Conservation (phyloP, 2,888 invertebrate species). For the Polyploca ridens region DNA sequence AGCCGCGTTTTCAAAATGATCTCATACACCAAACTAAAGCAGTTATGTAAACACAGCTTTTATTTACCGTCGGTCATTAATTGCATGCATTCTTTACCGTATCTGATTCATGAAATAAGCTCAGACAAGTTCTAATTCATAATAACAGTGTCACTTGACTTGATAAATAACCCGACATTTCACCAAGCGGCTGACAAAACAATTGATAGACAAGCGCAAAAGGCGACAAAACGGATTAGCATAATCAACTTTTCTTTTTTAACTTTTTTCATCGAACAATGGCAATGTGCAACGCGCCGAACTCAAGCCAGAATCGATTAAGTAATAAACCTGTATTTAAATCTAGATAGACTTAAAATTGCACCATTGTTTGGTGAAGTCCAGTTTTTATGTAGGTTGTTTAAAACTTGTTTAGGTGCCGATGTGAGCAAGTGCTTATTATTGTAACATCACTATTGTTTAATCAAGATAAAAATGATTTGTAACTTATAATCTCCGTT, state of each 20-base stretch:
- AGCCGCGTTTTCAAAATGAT: not conserved
- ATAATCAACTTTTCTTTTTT: slow-evolving; percentile 18
- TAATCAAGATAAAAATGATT: slow-evolving; percentile 18
- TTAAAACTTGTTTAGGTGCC: slow-evolving; percentile 37
- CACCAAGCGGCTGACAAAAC: slow-evolving; percentile 11
- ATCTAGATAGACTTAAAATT: slow-evolving; percentile 61
- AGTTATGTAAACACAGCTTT: not conserved
- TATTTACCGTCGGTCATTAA: not conserved
- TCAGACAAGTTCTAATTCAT: not conserved
- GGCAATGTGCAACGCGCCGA: slow-evolving; percentile 28
- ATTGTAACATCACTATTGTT: slow-evolving; percentile 26
- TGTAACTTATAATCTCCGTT: not conserved
- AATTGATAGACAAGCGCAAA: slow-evolving; percentile 16
- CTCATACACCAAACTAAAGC: not conserved
- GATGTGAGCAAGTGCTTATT: slow-evolving; percentile 30
- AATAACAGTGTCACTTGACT: not conserved
- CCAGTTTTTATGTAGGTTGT: slow-evolving; percentile 57
- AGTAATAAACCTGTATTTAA: slow-evolving; percentile 62
- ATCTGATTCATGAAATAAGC: not conserved
- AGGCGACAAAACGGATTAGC: slow-evolving; percentile 14
- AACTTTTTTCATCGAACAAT: slow-evolving; percentile 33
- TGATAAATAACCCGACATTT: slow-evolving; percentile 11
- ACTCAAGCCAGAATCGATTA: slow-evolving; percentile 44
- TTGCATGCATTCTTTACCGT: not conserved
- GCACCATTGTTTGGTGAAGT: slow-evolving; percentile 56